A percentile compares a stretch with the other conserved stretches of the same genome.
Evolutionary conservation across 2,797 vertebrate species (phyloP).

Genomic region (Tangara arthus): DNA sequence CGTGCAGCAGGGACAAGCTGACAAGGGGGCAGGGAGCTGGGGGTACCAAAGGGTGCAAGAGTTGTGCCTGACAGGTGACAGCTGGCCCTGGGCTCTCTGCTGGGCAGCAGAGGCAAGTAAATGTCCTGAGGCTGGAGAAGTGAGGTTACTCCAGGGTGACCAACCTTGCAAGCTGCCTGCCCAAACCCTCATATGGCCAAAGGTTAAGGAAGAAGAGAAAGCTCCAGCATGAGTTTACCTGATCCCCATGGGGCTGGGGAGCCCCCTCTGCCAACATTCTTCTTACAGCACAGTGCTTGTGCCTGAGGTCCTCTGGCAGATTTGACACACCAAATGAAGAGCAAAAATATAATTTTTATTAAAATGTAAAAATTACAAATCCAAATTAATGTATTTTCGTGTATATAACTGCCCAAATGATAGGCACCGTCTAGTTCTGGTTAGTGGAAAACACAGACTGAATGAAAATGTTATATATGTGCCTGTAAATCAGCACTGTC

Average conservation of each 20-base stretch:
- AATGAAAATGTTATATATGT: neutral
- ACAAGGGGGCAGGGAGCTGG: neutral
- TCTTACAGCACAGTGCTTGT: neutral
- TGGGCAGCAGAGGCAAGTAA: neutral
- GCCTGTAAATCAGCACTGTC: neutral
- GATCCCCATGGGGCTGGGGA: neutral
- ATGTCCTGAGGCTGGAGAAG: neutral
- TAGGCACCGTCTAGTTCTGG: neutral
- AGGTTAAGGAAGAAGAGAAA: neutral
- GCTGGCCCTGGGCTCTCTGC: neutral
- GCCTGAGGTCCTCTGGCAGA: neutral
- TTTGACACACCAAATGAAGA: neutral
- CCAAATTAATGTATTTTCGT: neutral
- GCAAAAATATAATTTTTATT: neutral
- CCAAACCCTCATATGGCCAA: neutral
- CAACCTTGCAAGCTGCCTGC: neutral
- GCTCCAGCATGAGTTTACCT: neutral
- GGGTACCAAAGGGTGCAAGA: neutral
- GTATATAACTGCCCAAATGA: neutral
- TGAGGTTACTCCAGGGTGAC: neutral
- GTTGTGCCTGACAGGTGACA: neutral
- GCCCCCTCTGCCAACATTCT: neutral
- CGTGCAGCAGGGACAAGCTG: neutral
- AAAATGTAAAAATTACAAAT: neutral
- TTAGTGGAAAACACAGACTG: neutral